Conservation (phyloP, 2,888 invertebrate genomes). For the Tetranychus truncatus region DNA sequence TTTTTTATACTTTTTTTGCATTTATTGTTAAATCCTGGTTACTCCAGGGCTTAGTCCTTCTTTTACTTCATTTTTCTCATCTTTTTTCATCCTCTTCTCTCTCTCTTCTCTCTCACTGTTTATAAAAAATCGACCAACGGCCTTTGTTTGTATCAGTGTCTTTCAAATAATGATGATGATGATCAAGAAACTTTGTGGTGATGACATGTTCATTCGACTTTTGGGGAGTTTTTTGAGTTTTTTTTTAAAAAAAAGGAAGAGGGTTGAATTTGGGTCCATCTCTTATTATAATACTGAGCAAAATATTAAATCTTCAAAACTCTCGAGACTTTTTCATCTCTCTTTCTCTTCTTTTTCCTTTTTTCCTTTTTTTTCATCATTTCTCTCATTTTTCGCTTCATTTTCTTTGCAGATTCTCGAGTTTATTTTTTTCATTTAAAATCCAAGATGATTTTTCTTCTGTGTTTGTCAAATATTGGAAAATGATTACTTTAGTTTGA, state of each 20-base stretch:
- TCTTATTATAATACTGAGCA: no score
- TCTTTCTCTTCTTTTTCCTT: no score
- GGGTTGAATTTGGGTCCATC: neutral
- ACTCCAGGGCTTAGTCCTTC: neutral
- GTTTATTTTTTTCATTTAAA: no score
- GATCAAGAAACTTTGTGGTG: neutral
- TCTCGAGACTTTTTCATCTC: no score
- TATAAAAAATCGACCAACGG: neutral
- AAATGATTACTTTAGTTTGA: neutral
- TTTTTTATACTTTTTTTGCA: neutral
- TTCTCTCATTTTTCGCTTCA: no score
- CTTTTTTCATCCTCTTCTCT: neutral
- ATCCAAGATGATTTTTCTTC: no score
- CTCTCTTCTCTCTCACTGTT: neutral
- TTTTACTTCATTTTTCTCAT: neutral
- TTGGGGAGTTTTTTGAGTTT: neutral
- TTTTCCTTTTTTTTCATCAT: no score
- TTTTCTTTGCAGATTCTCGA: no score
- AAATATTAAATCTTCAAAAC: no score
- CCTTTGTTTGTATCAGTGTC: neutral
- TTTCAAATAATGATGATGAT: neutral
- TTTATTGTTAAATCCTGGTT: neutral
- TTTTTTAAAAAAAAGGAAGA: neutral
- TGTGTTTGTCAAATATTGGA: no score
- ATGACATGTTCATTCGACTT: neutral